Percentiles rank a stretch among this genome's conserved stretches.
phyloP scores from a whole-genome alignment of 2,888 invertebrate species.

The Apodemia zela region DNA sequence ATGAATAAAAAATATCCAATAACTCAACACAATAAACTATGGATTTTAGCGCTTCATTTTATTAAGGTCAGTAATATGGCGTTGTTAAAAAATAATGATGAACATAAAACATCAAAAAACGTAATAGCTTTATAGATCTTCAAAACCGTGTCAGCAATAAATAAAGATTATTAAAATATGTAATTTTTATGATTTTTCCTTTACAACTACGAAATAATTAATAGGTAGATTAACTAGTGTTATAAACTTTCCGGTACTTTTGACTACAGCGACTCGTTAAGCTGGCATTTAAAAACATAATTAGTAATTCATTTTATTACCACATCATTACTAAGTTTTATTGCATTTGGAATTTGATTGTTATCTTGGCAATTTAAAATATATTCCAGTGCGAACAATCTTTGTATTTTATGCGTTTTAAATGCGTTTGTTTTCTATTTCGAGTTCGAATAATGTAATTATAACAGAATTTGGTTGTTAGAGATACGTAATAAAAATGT shows the following conservation, averaged over 20 bases:
- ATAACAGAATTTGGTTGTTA: not conserved
- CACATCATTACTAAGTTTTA: slow-evolving; percentile 37
- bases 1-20: too few relatives aligned
- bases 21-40: too few relatives aligned
- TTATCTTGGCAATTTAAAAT: slow-evolving; percentile 38
- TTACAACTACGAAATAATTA: slow-evolving; percentile 21
- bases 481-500: not conserved
- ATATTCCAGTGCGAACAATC: slow-evolving; percentile 15
- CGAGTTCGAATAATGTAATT: not conserved
- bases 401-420: slow-evolving; percentile 7
- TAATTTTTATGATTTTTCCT: slow-evolving; percentile 7
- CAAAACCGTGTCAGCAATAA: slow-evolving; percentile 10
- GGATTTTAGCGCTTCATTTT: too few relatives aligned
- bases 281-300: slow-evolving; percentile 28
- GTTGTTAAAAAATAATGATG: not conserved
- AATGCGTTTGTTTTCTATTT: not conserved
- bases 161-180: slow-evolving; percentile 9
- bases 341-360: slow-evolving; percentile 43
- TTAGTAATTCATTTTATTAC: slow-evolving; percentile 40
- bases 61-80: too few relatives aligned
- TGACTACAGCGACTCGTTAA: slow-evolving; percentile 29
- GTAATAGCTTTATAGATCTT: slow-evolving; percentile 6
- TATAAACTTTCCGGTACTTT: slow-evolving; percentile 29
- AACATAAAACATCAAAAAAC: slow-evolving; percentile 8
- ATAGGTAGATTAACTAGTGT: slow-evolving; percentile 22